Evolutionary conservation across 2,888 invertebrate genomes (phyloP), one percentile per base, ranked within the genome.

Genomic region (Dermolepida albohirtum): DNA sequence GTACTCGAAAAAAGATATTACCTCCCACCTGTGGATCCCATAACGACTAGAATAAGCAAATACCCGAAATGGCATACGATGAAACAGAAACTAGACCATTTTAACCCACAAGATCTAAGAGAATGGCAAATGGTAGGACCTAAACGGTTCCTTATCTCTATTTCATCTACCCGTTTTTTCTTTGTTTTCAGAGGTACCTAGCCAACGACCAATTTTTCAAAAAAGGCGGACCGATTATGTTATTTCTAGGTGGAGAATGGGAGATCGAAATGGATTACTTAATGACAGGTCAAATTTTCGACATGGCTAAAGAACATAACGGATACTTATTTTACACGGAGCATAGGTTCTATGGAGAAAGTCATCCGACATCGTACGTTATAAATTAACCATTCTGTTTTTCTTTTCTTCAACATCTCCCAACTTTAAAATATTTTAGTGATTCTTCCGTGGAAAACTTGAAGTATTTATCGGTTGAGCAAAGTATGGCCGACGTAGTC

Each of bases 261-360:
- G 80, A 82, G 8, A 92, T 93, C 68, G 81, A 83, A 0, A 78
- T 86, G 0, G 85, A 85, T 2, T 89, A 86, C 85, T 81, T 91
- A 75, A 79, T 77, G 22, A 79, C 76, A 0, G 93, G 93, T 0
- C 85, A 89, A 65, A 88, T 91, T 73, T 84, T 86, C 68, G 87
- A 89, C 49, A 82, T 90, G 78, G 91, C 89, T 0, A 75, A 80
- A 55, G 77, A 82, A 22, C 84, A 89, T 71, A 82, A 84, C 1
- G 94, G 90, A 0, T 86, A 88, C 4, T 83, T 92, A 76, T 90
- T 91, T 78, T 90, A 90, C 73, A 89, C 93, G 0, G 95, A 95
- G 78, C 95, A 95, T 80, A 86, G 95, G 73, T 95, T 88, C 79
- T 95, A 95, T 77, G 95, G 95, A 1, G 76, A 86, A 64, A 93